Evolutionary conservation across 2,888 invertebrate genomes (phyloP), one percentile per base, ranked within the genome.

Genomic region (Clistopyga incitator): DNA sequence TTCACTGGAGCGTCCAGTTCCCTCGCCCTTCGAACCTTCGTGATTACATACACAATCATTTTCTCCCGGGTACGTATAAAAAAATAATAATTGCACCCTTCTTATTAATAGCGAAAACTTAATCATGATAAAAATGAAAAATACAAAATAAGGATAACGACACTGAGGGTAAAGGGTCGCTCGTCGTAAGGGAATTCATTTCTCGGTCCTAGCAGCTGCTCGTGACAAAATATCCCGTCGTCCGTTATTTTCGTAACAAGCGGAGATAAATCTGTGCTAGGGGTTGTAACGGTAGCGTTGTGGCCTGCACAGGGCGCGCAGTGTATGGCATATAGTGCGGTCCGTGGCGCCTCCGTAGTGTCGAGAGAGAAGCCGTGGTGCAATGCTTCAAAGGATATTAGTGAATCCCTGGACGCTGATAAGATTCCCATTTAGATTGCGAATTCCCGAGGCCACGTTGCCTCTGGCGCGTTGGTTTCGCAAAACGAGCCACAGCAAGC

Each of bases 361-460:
- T 84, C 67, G 54, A 71, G 64, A 23, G 61, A 76, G 70, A 64
- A 64, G 67, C 65, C 70, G 54, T 78, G 42, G 76, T 78, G 80
- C 82, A 84, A 85, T 88, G 82, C 77, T 85, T 88, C 86, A 87
- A 87, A 88, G 86, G 83, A 88, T 87, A 88, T 88, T 87, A 87
- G 85, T 86, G 84, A 87, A 87, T 87, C 85, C 85, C 85, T 72
- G 83, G 83, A 79, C 82, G 71, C 83, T 84, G 88, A 88, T 88
- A 88, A 88, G 88, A 88, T 88, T 88, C 86, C 87, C 86, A 88
- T 88, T 88, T 88, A 88, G 88, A 88, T 88, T 85, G 84, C 68
- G 71, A 65, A 78, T 83, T 75, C 80, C 82, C 79, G 78, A 74
- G 47, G 67, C 67, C 67, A 20, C 68, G 68, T n/a, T 77, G 52